Base-by-base conservation (phyloP, 1,140 invertebrate genomes). In the Yoshiicerus persimilis region DNA sequence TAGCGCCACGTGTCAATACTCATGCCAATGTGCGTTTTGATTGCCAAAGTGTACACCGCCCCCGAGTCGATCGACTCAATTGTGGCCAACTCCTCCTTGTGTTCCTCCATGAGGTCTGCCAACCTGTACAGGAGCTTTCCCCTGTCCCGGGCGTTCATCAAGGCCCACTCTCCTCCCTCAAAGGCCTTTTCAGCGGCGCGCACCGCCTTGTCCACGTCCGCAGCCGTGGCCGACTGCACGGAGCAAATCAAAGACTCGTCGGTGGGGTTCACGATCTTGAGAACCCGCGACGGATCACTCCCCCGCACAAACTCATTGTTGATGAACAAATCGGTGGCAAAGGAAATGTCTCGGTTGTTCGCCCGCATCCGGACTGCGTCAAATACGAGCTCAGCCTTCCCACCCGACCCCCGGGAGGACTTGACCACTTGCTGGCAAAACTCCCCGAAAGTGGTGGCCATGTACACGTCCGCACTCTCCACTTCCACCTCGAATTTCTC, bases 11-110 rank as follows among this genome's bases (percentile, higher is more conserved):
- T 97, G 90, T 98, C 97, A 64, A 98, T 97, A 1, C 96, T 97
- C 97, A 98, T 98, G 30, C 97, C 97, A 9, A 98, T 93, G 92
- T 98, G 98, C 0, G 98, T 99, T 92, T 99, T 99, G 9, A 99
- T 91, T 0, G 98, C 98, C 32, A 99, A 93, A 0, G 98, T 99
- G 92, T 99, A 99, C 0, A 99, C 98, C 0, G 98, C 98, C 6
- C 98, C 98, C 0, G 97, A 98, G 92, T 99, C 98, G 8, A 99
- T 94, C 0, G 95, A 95, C 92, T 99, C 98, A 9, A 99, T 95
- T 0, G 97, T 98, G 0, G 98, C 98, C 90, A 99, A 93, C 91
- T 99, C 98, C 92, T 98, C 97, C 92, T 97, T 97, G 92, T 99
- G 95, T 90, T 97, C 92, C 89, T 98, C 97, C 97, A 99, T 98